Evolutionary conservation across 2,888 invertebrate genomes (phyloP), one percentile per base, ranked within the genome.

Genomic region (Dynastes tityus): DNA sequence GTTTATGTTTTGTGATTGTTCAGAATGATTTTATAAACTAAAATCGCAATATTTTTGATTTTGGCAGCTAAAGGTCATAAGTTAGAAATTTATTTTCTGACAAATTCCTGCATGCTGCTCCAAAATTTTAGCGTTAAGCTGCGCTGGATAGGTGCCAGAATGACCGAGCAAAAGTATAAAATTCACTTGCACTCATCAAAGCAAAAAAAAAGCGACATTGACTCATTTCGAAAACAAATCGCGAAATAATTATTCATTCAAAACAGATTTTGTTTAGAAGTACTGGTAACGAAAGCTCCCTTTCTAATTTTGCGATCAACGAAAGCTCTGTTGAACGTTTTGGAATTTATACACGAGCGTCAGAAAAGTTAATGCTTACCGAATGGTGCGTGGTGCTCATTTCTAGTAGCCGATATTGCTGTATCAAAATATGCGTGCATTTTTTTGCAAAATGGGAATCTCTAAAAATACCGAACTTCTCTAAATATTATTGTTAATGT

Each of bases 231-330:
- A n/a, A 55, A 55, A 16, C 55, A 55, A 55, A 16, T 55, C n/a
- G 55, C 13, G 55, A 55, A 16, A n/a, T 4, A 55, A 16, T n/a
- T n/a, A 55, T 55, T 55, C 16, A n/a, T 55, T 55, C 55, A 55
- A 55, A 55, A 55, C 55, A 55, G 55, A n/a, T 55, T 55, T 55
- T 55, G 55, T 55, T 55, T 55, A 55, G 5, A 55, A 55, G 55
- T 55, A 22, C 55, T 13, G 55, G 55, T n/a, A 55, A 5, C n/a
- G 55, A 55, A 55, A 55, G 22, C 45, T 45, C 8, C 45, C 22
- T 55, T 55, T 55, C 55, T n/a, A 55, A 55, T 55, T 55, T n/a
- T 8, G 55, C 22, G 55, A n/a, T 55, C n/a, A 55, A 55, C 55
- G 55, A 55, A 3, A 1, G 11, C n/a, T 55, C 55, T 55, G 55